phyloP scores from a whole-genome alignment of 2,113 vertebrate genomes.

The Myotis davidii region DNA sequence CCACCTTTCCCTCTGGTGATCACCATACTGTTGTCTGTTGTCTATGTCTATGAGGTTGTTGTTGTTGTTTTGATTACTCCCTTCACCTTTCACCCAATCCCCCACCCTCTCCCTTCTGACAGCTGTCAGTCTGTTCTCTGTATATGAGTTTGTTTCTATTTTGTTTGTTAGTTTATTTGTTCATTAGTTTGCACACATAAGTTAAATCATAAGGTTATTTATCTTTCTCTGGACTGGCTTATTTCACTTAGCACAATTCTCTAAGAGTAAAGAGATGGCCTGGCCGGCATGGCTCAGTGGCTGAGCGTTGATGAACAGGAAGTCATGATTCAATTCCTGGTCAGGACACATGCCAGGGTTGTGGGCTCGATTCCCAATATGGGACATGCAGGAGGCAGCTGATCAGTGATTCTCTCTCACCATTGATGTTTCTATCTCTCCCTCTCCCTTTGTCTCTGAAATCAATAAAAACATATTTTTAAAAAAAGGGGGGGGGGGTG shows the following conservation, averaged over 20 bases:
- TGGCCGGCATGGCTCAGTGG: too few relatives aligned
- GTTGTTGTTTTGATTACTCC: neutral
- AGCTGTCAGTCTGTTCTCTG: neutral
- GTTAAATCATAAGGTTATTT: neutral
- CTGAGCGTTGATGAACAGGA: too few relatives aligned
- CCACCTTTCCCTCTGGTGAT: neutral
- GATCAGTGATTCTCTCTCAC: too few relatives aligned
- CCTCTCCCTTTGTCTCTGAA: too few relatives aligned
- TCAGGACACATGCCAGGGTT: too few relatives aligned
- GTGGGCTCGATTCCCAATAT: too few relatives aligned
- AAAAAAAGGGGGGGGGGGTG: neutral
- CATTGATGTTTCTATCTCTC: too few relatives aligned
- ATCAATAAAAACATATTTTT: too few relatives aligned
- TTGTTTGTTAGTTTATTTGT: neutral
- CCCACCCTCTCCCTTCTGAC: neutral
- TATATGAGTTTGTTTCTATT: neutral
- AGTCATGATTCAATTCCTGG: too few relatives aligned
- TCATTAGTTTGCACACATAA: neutral
- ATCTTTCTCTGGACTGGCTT: neutral
- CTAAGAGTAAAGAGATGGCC: neutral
- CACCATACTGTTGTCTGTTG: neutral
- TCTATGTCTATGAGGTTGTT: neutral
- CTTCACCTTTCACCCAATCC: neutral
- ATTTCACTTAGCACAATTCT: neutral
- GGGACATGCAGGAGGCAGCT: too few relatives aligned